Conservation (phyloP, 2,797 vertebrate genomes). For the Serranus cabrilla region DNA sequence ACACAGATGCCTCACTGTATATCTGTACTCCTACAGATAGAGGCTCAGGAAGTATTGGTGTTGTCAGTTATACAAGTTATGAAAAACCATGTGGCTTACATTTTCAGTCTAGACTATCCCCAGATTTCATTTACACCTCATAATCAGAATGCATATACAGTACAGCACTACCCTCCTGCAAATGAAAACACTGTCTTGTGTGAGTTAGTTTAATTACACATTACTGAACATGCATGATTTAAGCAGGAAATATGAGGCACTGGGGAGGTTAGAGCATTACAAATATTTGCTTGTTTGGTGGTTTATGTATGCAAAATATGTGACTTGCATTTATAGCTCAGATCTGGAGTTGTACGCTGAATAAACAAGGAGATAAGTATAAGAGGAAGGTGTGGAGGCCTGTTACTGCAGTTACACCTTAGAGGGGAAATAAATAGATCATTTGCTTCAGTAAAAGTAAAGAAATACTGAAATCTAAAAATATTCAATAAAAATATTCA, state of each 20-base stretch:
- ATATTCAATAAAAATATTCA: no score
- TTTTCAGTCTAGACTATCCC: slow-evolving; percentile 34
- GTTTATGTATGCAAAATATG: slow-evolving; percentile 8
- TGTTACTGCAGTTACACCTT: not conserved
- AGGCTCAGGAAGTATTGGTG: not conserved
- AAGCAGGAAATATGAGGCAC: slow-evolving; percentile 25
- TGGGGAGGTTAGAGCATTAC: slow-evolving; percentile 1
- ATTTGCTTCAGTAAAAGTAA: no score
- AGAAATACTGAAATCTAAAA: no score
- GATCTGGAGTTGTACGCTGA: not conserved
- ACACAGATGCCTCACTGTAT: slow-evolving; percentile 29
- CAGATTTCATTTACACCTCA: slow-evolving; percentile 60
- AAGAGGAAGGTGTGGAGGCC: not conserved
- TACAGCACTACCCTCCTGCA: slow-evolving; percentile 5
- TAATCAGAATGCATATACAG: slow-evolving; percentile 38
- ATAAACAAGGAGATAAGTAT: not conserved
- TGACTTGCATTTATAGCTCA: slow-evolving; percentile 10
- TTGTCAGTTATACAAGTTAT: slow-evolving; percentile 26
- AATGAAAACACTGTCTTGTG: slow-evolving; percentile 34
- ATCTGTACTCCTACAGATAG: slow-evolving; percentile 1
- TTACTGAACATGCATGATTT: slow-evolving; percentile 18
- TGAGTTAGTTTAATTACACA: slow-evolving; percentile 40
- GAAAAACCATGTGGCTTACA: slow-evolving; percentile 36
- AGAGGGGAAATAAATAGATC: no score
- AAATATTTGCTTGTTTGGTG: not conserved